These are phyloP conservation scores for Atrina japonica DNA, from an alignment of 2,888 invertebrate species.

Conservation along the genomic window DNA sequence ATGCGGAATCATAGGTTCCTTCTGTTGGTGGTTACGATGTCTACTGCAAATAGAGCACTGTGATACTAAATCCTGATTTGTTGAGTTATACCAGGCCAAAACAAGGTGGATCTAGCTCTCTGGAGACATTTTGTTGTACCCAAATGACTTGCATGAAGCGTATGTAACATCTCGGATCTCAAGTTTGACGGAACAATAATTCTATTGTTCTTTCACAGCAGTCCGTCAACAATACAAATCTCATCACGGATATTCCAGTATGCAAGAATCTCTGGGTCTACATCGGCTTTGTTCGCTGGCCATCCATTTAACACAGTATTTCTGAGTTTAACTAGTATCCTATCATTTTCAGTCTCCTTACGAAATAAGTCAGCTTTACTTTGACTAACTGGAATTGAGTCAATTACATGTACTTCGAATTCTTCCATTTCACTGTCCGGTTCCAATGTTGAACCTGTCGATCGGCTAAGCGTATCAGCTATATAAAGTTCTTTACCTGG, in stretches of 20 bases:
- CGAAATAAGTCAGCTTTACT: slow-evolving; percentile 21
- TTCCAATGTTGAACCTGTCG: background rate
- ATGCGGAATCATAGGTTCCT: slow-evolving; percentile 40
- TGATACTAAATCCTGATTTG: slow-evolving; percentile 32
- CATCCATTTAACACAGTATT: slow-evolving; percentile 38
- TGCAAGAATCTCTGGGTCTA: background rate
- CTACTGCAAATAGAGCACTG: slow-evolving; percentile 26
- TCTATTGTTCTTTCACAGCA: slow-evolving; percentile 38
- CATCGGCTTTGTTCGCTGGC: slow-evolving; percentile 27
- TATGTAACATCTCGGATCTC: slow-evolving; percentile 31
- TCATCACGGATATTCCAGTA: slow-evolving; percentile 47
- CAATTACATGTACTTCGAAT: slow-evolving; percentile 25
- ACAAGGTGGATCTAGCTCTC: slow-evolving; percentile 40
- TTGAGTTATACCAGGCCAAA: slow-evolving; percentile 39
- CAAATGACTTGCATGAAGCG: slow-evolving; percentile 36
- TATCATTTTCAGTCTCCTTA: slow-evolving; percentile 37
- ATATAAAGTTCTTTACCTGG: slow-evolving; percentile 37
- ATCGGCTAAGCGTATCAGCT: slow-evolving; percentile 43
- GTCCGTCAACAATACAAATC: slow-evolving; percentile 31
- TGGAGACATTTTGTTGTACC: slow-evolving; percentile 37
- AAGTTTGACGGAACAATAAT: slow-evolving; percentile 41
- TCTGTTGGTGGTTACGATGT: slow-evolving; percentile 31
- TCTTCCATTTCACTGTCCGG: background rate
- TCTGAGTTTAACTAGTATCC: slow-evolving; percentile 26
- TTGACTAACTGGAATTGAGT: slow-evolving; percentile 29